These are phyloP conservation scores for Aplidium turbinatum DNA, from an alignment of 23 tunicate genomes.

Conservation along the genomic window DNA sequence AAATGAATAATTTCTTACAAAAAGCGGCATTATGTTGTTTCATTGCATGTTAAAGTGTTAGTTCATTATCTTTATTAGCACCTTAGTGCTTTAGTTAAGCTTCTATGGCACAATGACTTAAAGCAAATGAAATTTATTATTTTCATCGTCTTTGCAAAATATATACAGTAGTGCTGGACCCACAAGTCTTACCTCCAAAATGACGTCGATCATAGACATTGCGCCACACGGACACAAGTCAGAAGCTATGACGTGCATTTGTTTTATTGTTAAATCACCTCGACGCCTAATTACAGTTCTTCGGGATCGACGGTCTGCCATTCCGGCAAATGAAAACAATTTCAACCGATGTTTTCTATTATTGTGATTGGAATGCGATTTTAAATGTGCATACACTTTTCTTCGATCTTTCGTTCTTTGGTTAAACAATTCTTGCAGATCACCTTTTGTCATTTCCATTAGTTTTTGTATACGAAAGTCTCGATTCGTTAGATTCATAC, in stretches of 20 bases:
- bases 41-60: no score
- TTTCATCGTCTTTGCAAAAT: no score
- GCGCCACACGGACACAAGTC: slow-evolving; percentile 50
- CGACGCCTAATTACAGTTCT: slow-evolving; percentile 38
- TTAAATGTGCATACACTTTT: no score
- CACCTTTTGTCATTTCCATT: slow-evolving; percentile 14
- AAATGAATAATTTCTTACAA: no score
- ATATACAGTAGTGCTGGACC: no score
- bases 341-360: slow-evolving; percentile 21
- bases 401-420: not conserved
- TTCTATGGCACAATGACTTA: no score
- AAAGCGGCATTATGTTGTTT: no score
- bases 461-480: no score
- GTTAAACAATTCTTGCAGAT: slow-evolving; percentile 4
- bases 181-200: slow-evolving; percentile 14
- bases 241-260: slow-evolving; percentile 34
- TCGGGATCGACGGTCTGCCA: slow-evolving; percentile 34
- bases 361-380: not conserved
- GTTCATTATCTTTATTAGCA: no score
- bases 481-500: no score
- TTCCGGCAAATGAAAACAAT: not conserved
- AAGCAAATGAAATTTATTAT: no score
- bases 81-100: no score
- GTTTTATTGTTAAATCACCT: slow-evolving; percentile 17
- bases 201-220: slow-evolving; percentile 17